phyloP scores from a whole-genome alignment of 1,140 invertebrate genomes.

The Sinella curviseta region DNA sequence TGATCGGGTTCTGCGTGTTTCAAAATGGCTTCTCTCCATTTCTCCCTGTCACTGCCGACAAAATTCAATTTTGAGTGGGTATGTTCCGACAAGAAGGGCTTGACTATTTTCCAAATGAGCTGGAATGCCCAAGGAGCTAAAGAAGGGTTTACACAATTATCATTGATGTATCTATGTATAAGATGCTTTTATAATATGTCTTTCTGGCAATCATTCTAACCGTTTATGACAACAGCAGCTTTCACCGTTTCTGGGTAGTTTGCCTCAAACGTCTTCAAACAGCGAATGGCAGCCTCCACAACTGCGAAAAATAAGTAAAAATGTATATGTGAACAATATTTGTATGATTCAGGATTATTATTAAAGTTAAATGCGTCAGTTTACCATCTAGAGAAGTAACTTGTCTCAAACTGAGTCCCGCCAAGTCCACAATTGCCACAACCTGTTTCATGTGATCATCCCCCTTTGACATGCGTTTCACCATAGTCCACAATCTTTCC shows the following conservation, averaged over 20 bases:
- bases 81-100: slow-evolving; percentile 28
- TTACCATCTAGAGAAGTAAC: slow-evolving; percentile 29
- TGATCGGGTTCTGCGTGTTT: slow-evolving; percentile 33
- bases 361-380: too few species aligned
- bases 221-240: slow-evolving; percentile 36
- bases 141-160: slow-evolving; percentile 7
- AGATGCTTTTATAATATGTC: background rate
- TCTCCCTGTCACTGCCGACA: slow-evolving; percentile 24
- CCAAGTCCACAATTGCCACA: slow-evolving; percentile 34
- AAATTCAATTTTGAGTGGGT: slow-evolving; percentile 37
- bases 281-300: background rate
- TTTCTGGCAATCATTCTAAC: slow-evolving; percentile 15
- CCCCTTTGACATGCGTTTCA: slow-evolving; percentile 29
- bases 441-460: slow-evolving; percentile 30
- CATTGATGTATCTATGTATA: background rate
- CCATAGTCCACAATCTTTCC: slow-evolving; percentile 4
- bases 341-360: background rate
- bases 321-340: background rate
- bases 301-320: background rate
- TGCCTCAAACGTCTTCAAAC: slow-evolving; percentile 30
- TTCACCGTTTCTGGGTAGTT: slow-evolving; percentile 45
- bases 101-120: slow-evolving; percentile 32
- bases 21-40: slow-evolving; percentile 37
- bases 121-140: slow-evolving; percentile 36
- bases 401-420: slow-evolving; percentile 31